Base-by-base conservation (phyloP, 2,888 invertebrate genomes). In the Zygothrica quintamaculata region DNA sequence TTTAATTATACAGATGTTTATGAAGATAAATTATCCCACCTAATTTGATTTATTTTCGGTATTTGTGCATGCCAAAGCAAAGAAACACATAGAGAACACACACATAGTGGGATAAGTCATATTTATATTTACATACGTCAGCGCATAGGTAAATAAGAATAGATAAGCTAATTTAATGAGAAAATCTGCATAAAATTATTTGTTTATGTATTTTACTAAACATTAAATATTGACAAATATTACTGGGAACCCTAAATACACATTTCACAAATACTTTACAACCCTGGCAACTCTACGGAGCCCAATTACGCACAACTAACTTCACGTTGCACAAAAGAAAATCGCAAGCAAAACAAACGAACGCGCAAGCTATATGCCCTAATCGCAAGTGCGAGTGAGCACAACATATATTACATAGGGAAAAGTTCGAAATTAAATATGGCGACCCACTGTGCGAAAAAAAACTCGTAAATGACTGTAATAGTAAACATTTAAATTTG, bases 271-370 rank as follows among this genome's bases (percentile, higher is more conserved):
- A 33, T 33, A 39, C 33, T 70, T 37, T 29, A 8, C 2, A 50
- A 26, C 34, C 37, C n/a, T 79, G 78, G 64, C 78, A 79, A 84
- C 78, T 53, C 73, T 79, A 43, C 16, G 8, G 36, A 43, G 16
- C 50, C 51, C 33, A 59, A 68, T 65, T 67, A 64, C 75, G 62
- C 77, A 77, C 84, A 77, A 65, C 79, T 60, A 84, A 72, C 77
- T 82, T 82, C 77, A 79, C 65, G 84, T 74, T 85, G 84, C 80
- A 85, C 80, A 81, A 81, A 81, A 79, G 84, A 61, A 58, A 81
- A 81, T 81, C 57, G 58, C 77, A 76, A 81, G 80, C 86, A 81
- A 81, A 81, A 81, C 80, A 81, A 81, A 81, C 61, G 80, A 81
- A 65, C 51, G 68, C 50, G 76, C 57, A 42, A 69, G 77, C 74